A percentile compares a stretch with the other conserved stretches of the same genome.
Evolutionary conservation across 2,113 vertebrate genomes (phyloP).

Genomic region (Lota lota): DNA sequence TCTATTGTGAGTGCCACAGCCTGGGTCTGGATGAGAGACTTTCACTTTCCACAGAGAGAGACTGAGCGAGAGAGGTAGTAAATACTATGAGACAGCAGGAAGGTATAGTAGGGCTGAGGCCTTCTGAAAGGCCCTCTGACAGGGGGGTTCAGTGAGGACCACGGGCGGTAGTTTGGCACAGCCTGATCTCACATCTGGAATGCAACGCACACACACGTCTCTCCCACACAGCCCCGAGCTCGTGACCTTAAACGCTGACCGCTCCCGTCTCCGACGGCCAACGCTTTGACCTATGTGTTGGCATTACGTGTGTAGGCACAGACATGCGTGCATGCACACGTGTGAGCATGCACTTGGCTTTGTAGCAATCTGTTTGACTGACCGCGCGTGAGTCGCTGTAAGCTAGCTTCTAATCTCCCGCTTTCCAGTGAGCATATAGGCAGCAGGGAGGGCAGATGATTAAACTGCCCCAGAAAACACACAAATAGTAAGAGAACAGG

Average conservation of each 20-base stretch:
- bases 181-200: not conserved
- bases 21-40: not conserved
- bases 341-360: not conserved
- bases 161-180: too few relatives aligned
- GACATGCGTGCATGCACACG: not conserved
- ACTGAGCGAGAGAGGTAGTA: not conserved
- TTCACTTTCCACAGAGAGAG: not conserved
- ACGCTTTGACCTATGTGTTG: slow-evolving; percentile 15
- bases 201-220: not conserved
- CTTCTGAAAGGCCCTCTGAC: not conserved
- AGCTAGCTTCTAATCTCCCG: not conserved
- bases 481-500: not conserved
- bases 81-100: not conserved
- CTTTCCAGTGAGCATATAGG: too few relatives aligned
- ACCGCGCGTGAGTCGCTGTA: not conserved
- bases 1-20: not conserved
- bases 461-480: not conserved
- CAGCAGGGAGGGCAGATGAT: not conserved
- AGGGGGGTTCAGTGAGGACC: not conserved
- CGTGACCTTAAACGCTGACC: slow-evolving; percentile 13
- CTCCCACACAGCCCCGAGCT: slow-evolving; percentile 3
- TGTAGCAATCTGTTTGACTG: too few relatives aligned
- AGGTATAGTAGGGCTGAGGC: not conserved
- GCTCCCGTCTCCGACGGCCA: not conserved
- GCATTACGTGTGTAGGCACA: too few relatives aligned